phyloP scores from a whole-genome alignment of 2,113 vertebrate genomes.

The Zosterops lateralis region DNA sequence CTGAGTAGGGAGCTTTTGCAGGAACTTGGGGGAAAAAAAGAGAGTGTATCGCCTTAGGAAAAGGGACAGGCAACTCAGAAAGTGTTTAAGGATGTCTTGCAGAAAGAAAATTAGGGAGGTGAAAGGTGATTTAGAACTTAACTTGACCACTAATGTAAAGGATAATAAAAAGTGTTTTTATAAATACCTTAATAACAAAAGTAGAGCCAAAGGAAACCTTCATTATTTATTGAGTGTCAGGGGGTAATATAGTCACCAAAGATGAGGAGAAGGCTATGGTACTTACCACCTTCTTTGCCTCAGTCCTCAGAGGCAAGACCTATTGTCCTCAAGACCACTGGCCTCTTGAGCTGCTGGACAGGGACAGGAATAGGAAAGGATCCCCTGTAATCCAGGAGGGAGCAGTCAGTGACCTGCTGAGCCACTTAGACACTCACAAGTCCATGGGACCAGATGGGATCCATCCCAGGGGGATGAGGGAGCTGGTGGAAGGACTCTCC shows the following conservation, averaged over 20 bases:
- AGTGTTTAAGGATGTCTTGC: background rate
- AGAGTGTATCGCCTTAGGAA: background rate
- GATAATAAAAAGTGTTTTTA: background rate
- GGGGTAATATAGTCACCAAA: background rate
- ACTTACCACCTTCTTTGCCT: background rate
- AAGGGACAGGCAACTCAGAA: background rate
- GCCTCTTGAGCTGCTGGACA: background rate
- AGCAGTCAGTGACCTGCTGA: background rate
- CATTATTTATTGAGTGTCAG: fast-evolving
- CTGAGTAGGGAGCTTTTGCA: background rate
- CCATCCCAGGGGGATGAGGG: background rate
- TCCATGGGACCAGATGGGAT: background rate
- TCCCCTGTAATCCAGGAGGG: background rate
- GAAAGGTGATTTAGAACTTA: background rate
- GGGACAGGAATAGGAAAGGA: too few species aligned
- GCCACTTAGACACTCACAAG: background rate
- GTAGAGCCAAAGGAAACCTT: background rate
- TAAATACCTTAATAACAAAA: background rate
- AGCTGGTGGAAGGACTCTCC: background rate
- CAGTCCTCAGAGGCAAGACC: background rate
- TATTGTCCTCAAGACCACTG: background rate
- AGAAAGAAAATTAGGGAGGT: background rate
- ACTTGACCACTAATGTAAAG: background rate
- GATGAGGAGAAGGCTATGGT: background rate
- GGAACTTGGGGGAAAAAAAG: background rate